Evolutionary conservation across 92 coral and sea anemone genomes (phyloP).

Genomic region (Phenganax marumi): DNA sequence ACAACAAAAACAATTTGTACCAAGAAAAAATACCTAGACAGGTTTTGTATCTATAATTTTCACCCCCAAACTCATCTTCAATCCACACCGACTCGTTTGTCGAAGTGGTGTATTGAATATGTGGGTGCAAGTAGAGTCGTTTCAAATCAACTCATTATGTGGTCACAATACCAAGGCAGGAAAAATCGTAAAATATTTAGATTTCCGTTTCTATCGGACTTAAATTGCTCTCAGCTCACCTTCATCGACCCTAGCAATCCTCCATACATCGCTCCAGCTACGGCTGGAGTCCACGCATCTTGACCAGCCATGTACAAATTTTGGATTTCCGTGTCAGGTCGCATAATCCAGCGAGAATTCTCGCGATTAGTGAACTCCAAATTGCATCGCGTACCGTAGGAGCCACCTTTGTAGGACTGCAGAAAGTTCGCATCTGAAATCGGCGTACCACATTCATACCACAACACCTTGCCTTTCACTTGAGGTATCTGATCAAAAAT

Average conservation of each 20-base stretch:
- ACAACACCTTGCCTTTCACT: slow-evolving; percentile 37
- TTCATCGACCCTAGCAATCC: slow-evolving; percentile 20
- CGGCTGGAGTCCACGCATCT: slow-evolving; percentile 34
- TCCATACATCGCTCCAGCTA: slow-evolving; percentile 35
- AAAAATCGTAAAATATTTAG: too few species aligned
- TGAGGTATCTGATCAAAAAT: slow-evolving; percentile 11
- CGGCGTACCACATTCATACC: slow-evolving; percentile 35
- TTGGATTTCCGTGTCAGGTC: slow-evolving; percentile 23
- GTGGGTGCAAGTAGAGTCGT: too few species aligned
- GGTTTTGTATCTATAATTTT: too few species aligned
- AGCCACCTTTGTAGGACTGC: slow-evolving; percentile 27
- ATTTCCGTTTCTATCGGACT: too few species aligned
- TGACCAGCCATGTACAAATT: slow-evolving; percentile 34
- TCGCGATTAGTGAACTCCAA: slow-evolving; percentile 34
- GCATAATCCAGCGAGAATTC: slow-evolving; percentile 29
- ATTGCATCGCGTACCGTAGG: slow-evolving; percentile 26
- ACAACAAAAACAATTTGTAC: too few species aligned
- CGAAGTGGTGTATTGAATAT: too few species aligned
- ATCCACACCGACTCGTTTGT: too few species aligned
- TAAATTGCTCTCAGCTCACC: not conserved
- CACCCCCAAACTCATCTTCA: too few species aligned
- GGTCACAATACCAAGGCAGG: too few species aligned
- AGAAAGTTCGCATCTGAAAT: slow-evolving; percentile 24
- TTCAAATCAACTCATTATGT: too few species aligned
- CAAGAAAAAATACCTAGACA: too few species aligned